A percentile compares a stretch with the other conserved stretches of the same genome.
phyloP scores from a whole-genome alignment of 2,888 invertebrate species.

The Corythucha ciliata region DNA sequence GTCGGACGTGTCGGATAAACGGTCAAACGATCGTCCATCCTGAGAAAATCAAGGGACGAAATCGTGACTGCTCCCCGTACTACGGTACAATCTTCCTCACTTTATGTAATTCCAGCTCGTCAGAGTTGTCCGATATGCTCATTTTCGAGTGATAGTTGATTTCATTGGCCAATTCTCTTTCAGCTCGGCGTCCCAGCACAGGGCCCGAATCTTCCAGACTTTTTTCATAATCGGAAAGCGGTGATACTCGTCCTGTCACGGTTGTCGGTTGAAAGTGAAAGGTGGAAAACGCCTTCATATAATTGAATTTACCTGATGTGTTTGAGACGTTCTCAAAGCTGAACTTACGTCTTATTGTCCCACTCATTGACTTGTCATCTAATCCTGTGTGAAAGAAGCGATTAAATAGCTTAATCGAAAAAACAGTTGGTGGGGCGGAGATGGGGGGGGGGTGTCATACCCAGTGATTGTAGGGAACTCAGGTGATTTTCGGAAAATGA shows the following conservation, averaged over 20 bases:
- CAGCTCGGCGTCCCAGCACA: conserved; percentile 54
- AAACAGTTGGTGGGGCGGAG: no score
- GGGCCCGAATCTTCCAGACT: conserved; percentile 41
- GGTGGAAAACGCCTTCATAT: no score
- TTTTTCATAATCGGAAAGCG: conserved; percentile 13
- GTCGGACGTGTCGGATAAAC: conserved; percentile 18
- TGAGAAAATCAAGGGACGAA: no score
- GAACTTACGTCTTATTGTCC: no score
- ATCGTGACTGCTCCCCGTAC: background rate
- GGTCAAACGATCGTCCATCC: conserved; percentile 11
- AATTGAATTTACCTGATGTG: no score
- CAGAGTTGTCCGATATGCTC: conserved; percentile 46
- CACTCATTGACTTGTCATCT: no score
- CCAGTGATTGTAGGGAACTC: conserved; percentile 13
- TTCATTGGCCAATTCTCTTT: conserved; percentile 44
- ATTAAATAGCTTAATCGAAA: no score
- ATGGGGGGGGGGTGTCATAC: background rate
- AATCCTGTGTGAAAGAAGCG: background rate
- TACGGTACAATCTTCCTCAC: no score
- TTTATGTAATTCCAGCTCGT: conserved; percentile 57
- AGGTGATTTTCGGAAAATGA: conserved; percentile 12
- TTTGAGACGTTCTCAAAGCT: no score
- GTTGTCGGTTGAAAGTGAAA: no score
- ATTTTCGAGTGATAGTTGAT: conserved; percentile 26
- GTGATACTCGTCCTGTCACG: no score